Base-by-base conservation (phyloP, 2,888 invertebrate genomes). In the Conus canariensis region DNA sequence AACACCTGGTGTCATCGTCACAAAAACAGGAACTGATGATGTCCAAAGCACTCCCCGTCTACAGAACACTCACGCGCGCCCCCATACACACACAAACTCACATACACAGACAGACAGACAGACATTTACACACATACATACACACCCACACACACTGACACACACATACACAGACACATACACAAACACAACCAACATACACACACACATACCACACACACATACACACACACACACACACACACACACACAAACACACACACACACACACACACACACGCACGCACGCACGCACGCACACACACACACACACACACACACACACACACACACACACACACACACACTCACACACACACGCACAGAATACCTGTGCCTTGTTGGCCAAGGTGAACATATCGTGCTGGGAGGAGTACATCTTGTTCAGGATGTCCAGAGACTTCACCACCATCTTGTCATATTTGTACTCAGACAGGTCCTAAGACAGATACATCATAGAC, bases 401-500 rank as follows among this genome's bases (percentile, higher is more conserved):
- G 91, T 94, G 95, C 91, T 96, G 95, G 0, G 96, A 95, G 0
- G 96, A 96, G 92, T 95, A 96, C 90, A 95, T 94, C 90, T 95
- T 96, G 93, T 96, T 96, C 64, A 96, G 93, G n/a, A 96, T 94
- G 83, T 95, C 94, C 88, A 96, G 91, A 0, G 96, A 95, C 92
- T 96, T 95, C 80, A 94, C 95, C 45, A 96, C 94, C 95, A 96
- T 95, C 91, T 95, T 94, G 92, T 96, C 95, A 90, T 96, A 95
- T 86, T 95, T 95, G 93, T 96, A 96, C 87, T 96, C 93, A 4
- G 95, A 94, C 92, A 96, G 91, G 90, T 96, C 96, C 96, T 96
- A 92, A 7, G n/a, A 82, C 83, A 87, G 93, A 88, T 90, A 95
- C 95, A 45, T 45, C 45, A 45, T 3, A 45, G 45, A 45, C 45